phyloP scores from a whole-genome alignment of 2,797 vertebrate species.

The Chloroceryle inda region DNA sequence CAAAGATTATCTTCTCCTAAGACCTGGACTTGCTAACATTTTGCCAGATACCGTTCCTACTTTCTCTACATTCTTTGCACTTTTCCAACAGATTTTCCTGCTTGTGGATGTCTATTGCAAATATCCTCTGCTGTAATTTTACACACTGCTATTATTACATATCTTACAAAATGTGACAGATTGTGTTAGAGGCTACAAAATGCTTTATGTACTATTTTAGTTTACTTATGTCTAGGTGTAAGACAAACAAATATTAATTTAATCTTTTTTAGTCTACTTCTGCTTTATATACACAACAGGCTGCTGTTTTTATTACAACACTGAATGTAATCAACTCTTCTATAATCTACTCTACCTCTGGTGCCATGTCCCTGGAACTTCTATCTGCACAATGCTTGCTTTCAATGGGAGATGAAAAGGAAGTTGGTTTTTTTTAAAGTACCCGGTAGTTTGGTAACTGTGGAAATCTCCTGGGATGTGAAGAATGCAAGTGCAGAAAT shows the following conservation, averaged over 20 bases:
- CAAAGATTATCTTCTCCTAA: not conserved
- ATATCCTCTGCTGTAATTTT: not conserved
- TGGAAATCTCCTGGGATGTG: not conserved
- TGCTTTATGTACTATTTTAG: not conserved
- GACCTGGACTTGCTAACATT: not conserved
- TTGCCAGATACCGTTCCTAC: not conserved
- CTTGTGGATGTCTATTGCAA: not conserved
- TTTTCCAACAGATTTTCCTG: not conserved
- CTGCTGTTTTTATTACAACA: not conserved
- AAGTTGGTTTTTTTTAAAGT: not conserved
- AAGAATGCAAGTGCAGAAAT: not conserved
- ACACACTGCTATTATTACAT: not conserved
- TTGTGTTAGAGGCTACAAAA: not conserved
- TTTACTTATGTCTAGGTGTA: not conserved
- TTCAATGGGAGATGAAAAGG: not conserved
- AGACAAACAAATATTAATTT: not conserved
- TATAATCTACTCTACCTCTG: not conserved
- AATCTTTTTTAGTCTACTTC: not conserved
- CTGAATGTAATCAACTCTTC: not conserved
- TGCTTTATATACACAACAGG: rapidly evolving
- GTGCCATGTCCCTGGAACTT: rapidly evolving
- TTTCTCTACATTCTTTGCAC: not conserved
- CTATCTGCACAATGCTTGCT: not conserved
- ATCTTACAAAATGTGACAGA: not conserved
- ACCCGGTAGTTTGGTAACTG: not conserved